These are phyloP conservation scores for Spicauda simplicius DNA, from an alignment of 2,888 invertebrate species.

Conservation along the genomic window DNA sequence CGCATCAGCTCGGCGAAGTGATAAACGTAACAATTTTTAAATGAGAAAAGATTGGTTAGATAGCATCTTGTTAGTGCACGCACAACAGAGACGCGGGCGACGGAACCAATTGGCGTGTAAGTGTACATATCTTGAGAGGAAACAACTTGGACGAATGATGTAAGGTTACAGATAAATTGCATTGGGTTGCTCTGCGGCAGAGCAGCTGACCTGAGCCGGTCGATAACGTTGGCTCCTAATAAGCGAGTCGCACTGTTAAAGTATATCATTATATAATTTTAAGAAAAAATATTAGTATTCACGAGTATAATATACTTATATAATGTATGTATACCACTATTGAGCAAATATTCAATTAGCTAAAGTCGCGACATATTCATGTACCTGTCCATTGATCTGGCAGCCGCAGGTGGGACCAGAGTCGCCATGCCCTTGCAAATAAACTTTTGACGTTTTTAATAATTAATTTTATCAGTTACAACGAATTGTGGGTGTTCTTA, in stretches of 20 bases:
- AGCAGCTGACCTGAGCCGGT: conserved; percentile 18
- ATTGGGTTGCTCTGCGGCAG: conserved; percentile 8
- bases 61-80: conserved; percentile 6
- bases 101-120: conserved; percentile 38
- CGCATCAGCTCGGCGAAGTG: conserved; percentile 18
- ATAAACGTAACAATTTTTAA: conserved; percentile 26
- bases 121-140: conserved; percentile 57
- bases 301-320: conserved; percentile 22
- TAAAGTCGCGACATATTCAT: conserved; percentile 9
- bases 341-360: conserved; percentile 26
- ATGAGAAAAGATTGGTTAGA: not conserved
- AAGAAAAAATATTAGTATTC: conserved; percentile 54
- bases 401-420: conserved; percentile 34
- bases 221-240: not conserved
- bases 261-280: conserved; percentile 58
- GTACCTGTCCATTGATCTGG: conserved; percentile 7
- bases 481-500: conserved; percentile 8
- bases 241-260: conserved; percentile 49
- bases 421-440: conserved; percentile 25
- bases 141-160: conserved; percentile 40
- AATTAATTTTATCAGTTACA: conserved; percentile 1
- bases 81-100: not conserved
- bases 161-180: conserved; percentile 1
- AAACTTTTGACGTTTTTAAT: conserved; percentile 9
- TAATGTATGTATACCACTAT: conserved; percentile 20